These are phyloP conservation scores for Ctenicera cuprea DNA, from an alignment of 2,888 invertebrate genomes.

Conservation along the genomic window DNA sequence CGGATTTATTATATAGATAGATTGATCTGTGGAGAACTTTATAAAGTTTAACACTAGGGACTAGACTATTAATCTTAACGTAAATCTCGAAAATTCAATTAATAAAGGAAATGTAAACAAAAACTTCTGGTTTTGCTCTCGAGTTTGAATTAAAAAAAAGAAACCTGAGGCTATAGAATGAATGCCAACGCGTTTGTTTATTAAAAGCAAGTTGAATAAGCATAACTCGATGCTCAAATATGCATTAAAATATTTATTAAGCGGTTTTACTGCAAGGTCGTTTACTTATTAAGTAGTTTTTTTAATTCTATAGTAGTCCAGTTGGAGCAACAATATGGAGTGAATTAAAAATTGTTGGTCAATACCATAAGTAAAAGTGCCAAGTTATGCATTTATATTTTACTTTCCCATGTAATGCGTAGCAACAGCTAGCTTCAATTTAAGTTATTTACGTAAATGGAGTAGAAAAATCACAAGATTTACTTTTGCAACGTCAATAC, in stretches of 20 bases:
- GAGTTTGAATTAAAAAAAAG: too few relatives aligned
- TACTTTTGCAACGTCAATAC: not conserved
- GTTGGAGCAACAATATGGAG: constrained; percentile 8
- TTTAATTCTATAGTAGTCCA: not conserved
- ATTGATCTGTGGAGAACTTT: too few relatives aligned
- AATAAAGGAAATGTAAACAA: too few relatives aligned
- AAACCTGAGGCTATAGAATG: too few relatives aligned
- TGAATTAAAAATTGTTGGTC: constrained; percentile 22
- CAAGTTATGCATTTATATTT: constrained; percentile 20
- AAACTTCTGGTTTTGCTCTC: too few relatives aligned
- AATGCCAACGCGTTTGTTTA: too few relatives aligned
- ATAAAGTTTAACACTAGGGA: too few relatives aligned
- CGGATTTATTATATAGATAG: too few relatives aligned
- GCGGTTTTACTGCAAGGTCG: constrained; percentile 18
- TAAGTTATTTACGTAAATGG: constrained; percentile 1
- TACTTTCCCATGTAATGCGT: constrained; percentile 6
- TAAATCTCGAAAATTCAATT: too few relatives aligned
- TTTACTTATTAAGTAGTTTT: constrained; percentile 6
- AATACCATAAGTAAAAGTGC: constrained; percentile 26
- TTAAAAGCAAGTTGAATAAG: not conserved
- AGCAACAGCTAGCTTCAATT: not conserved
- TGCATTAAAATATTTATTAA: constrained; percentile 19
- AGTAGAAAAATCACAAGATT: not conserved
- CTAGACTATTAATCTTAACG: too few relatives aligned
- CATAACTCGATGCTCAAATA: not conserved